Evolutionary conservation across 2,888 invertebrate species (phyloP).

Genomic region (Pristionchus fissidentatus): DNA sequence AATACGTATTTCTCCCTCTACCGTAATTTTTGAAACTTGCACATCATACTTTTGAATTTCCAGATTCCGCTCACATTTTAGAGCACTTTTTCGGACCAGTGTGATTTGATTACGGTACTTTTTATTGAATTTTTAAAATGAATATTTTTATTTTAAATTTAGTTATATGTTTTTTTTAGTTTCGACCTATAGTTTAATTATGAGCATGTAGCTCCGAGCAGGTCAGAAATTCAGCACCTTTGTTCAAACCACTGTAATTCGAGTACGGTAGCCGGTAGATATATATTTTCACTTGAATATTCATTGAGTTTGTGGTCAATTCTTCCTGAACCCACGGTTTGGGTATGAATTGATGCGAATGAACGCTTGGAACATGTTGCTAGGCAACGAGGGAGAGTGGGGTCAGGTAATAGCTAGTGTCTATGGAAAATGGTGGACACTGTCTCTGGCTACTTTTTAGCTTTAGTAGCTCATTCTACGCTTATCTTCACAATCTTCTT

Average conservation of each 20-base stretch:
- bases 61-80: background rate
- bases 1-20: background rate
- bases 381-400: background rate
- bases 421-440: slow-evolving; percentile 68
- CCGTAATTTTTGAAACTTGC: background rate
- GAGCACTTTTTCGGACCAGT: background rate
- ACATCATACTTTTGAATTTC: slow-evolving; percentile 6
- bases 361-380: background rate
- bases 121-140: background rate
- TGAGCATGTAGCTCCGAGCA: too few relatives aligned
- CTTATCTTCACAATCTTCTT: slow-evolving; percentile 83
- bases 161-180: background rate
- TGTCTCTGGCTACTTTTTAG: slow-evolving; percentile 83
- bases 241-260: background rate
- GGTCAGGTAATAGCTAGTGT: background rate
- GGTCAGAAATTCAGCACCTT: too few relatives aligned
- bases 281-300: background rate
- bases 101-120: background rate
- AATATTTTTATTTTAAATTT: background rate
- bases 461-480: slow-evolving; percentile 83
- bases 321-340: background rate
- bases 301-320: background rate
- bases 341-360: background rate
- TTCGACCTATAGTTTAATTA: too few relatives aligned
- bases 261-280: background rate